A percentile compares a stretch with the other conserved stretches of the same genome.
Conservation (phyloP, 2,113 vertebrate genomes). For the Hiodon tergisus region DNA sequence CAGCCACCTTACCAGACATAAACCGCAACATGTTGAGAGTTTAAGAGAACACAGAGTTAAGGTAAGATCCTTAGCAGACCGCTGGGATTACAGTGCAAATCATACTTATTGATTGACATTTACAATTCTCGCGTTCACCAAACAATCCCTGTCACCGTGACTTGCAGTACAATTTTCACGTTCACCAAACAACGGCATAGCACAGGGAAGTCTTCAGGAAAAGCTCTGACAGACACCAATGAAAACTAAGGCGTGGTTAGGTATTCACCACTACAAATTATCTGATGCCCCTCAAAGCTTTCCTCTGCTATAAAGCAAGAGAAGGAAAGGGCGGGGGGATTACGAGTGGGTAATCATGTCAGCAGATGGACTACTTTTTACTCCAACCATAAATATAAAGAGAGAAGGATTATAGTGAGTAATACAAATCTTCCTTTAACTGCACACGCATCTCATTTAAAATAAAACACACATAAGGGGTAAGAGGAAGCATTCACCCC, state of each 20-base stretch:
- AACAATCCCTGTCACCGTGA: too few species aligned
- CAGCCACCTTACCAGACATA: too few species aligned
- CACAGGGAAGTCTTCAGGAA: too few species aligned
- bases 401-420: background rate
- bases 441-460: too few species aligned
- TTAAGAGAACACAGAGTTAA: too few species aligned
- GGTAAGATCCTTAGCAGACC: too few species aligned
- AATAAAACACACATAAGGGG: background rate
- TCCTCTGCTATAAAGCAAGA: background rate
- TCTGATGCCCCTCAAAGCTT: background rate
- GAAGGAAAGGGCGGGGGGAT: slow-evolving; percentile 5
- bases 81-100: too few species aligned
- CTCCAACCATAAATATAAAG: slow-evolving; percentile 2
- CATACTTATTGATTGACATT: background rate
- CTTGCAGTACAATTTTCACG: too few species aligned
- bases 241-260: background rate
- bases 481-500: background rate
- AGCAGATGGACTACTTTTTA: slow-evolving; percentile 11
- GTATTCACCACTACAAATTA: background rate
- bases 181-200: too few species aligned
- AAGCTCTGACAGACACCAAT: background rate
- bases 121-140: background rate
- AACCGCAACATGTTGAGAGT: too few species aligned
- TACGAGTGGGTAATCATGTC: background rate
- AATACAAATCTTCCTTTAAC: background rate